These are phyloP conservation scores for Pterophyllum scalare DNA, from an alignment of 2,113 vertebrate genomes.

Conservation along the genomic window DNA sequence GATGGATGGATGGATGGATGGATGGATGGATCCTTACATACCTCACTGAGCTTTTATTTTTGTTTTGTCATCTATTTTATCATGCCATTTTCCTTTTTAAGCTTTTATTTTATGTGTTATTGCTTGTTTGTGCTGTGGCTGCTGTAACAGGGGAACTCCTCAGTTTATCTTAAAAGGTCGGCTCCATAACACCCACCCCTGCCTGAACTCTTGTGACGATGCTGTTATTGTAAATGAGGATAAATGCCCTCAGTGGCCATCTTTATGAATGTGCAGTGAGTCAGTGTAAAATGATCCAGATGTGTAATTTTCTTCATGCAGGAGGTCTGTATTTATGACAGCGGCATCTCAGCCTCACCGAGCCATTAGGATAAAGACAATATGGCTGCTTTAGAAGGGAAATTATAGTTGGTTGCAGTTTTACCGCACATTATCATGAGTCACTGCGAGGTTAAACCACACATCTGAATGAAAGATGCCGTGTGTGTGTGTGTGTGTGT, in stretches of 20 bases:
- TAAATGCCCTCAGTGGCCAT: not conserved
- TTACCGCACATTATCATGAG: not conserved
- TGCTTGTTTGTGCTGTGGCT: not conserved
- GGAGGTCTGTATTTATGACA: not conserved
- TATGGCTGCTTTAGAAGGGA: not conserved
- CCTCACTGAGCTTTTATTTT: too few relatives aligned
- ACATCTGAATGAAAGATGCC: not conserved
- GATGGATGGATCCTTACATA: too few relatives aligned
- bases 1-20: too few relatives aligned
- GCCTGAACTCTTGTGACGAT: not conserved
- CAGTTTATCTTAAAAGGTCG: not conserved
- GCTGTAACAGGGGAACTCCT: not conserved
- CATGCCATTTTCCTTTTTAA: too few relatives aligned
- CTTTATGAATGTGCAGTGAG: not conserved
- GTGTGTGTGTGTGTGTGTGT: too few relatives aligned
- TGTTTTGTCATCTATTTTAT: too few relatives aligned
- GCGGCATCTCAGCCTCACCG: not conserved
- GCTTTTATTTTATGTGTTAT: not conserved
- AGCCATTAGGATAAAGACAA: not conserved
- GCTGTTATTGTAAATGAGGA: not conserved
- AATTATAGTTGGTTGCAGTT: not conserved
- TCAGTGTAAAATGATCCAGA: not conserved
- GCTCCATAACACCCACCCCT: not conserved
- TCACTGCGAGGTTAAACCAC: not conserved
- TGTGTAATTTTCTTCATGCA: not conserved